Base-by-base conservation (phyloP, 2,113 vertebrate species). In the Rynchops niger region DNA sequence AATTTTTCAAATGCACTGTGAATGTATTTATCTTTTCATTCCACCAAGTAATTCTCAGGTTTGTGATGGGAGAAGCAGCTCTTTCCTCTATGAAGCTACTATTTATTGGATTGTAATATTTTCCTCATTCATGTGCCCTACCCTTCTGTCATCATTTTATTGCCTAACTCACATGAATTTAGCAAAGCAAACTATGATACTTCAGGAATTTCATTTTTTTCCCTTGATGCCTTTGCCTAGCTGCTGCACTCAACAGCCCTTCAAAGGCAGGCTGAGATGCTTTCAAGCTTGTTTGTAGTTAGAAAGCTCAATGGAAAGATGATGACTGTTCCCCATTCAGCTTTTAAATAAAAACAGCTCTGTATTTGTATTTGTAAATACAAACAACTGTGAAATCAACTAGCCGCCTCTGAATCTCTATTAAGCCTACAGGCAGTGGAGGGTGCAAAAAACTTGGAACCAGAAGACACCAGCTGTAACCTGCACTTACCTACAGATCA, bases 21-120 rank as follows among this genome's bases (percentile, higher is more conserved):
- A 72, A 96, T 89, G 66, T 87, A 85, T 82, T 94, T 93, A 58
- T 85, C 56, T 95, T 94, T 94, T 86, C 42, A 49, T 42, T 96
- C 42, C 58, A 82, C 19, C 59, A 71, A 56, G 67, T 90, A 92
- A 71, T 91, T 97, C 56, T 92, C 49, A 88, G 61, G 52, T 84
- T 87, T 91, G 38, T 85, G 52, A 66, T 8, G 21, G 59, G 65
- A 86, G 56, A 93, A 90, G 40, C 16, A 73, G 32, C 26, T 77
- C 36, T 87, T 93, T 91, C 81, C 25, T 85, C 53, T 86, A 12
- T 62, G 49, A 95, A 94, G 14, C 21, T 78, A 27, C 21, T 73
- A 36, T 53, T 93, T 73, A 36, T 53, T 93, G 43, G 38, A 69
- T 74, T 56, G 36, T 67, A 61, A 8, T 65, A 62, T 79, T 97